Percentiles rank a stretch among this genome's conserved stretches.
Evolutionary conservation across 2,888 invertebrate genomes (phyloP).

Genomic region (Sipha maydis): DNA sequence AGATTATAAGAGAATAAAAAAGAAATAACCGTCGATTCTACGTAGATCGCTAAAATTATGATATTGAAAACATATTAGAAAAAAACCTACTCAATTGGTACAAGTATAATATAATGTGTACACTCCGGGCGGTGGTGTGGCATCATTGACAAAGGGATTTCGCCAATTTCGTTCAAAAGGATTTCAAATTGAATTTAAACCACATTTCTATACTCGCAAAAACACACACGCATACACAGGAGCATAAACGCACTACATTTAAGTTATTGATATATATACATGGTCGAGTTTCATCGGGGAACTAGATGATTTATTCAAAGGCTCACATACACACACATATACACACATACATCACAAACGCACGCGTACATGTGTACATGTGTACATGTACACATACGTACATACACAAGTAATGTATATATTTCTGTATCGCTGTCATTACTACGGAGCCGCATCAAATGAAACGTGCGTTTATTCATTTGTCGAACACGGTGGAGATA

Average conservation of each 20-base stretch:
- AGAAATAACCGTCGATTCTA: neutral
- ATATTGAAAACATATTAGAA: neutral
- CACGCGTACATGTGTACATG: neutral
- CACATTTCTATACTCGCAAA: neutral
- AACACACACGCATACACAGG: neutral
- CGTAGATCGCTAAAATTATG: neutral
- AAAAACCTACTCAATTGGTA: neutral
- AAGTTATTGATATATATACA: neutral
- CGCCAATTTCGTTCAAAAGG: neutral
- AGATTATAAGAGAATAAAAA: neutral
- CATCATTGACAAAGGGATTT: neutral
- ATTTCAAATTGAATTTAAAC: slow-evolving; percentile 1
- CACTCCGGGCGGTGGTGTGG: neutral
- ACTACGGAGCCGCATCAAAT: neutral
- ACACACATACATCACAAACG: neutral
- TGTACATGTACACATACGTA: too few relatives aligned
- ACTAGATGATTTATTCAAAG: neutral
- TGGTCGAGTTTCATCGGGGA: neutral
- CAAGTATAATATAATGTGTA: neutral
- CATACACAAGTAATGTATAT: neutral
- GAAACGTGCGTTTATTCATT: neutral
- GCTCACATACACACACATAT: neutral
- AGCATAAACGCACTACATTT: too few relatives aligned
- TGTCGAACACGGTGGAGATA: neutral
- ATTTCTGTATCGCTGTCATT: neutral